Conservation (phyloP, 2,888 invertebrate genomes). For the Drosophila yooni region DNA sequence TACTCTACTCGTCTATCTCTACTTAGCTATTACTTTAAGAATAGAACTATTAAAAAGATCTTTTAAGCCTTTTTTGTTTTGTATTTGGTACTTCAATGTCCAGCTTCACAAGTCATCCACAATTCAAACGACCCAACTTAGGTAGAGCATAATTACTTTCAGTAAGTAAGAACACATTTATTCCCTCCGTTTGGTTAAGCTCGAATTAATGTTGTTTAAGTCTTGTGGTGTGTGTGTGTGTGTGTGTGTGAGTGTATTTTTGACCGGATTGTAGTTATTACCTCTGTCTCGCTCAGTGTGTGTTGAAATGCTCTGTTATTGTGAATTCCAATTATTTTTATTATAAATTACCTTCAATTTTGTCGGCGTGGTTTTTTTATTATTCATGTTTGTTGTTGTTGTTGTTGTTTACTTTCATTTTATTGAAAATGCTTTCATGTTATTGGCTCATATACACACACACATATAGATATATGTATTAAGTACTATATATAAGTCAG, state of each 20-base stretch:
- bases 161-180: neutral
- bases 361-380: conserved; percentile 42
- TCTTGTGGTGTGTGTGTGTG: neutral
- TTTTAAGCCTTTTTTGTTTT: neutral
- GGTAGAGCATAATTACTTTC: neutral
- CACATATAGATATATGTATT: conserved; percentile 16
- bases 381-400: conserved; percentile 43
- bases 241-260: conserved; percentile 5
- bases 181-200: neutral
- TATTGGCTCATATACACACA: conserved; percentile 39
- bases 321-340: conserved; percentile 14
- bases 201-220: conserved; percentile 14
- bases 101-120: neutral
- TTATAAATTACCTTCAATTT: conserved; percentile 43
- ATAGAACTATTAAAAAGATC: neutral
- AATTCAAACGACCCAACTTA: neutral
- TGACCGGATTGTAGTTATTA: conserved; percentile 12
- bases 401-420: conserved; percentile 49
- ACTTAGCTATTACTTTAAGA: neutral
- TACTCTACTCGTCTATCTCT: neutral
- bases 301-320: conserved; percentile 9
- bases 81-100: neutral
- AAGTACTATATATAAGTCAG: conserved; percentile 28
- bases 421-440: conserved; percentile 62
- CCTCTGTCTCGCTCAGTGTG: conserved; percentile 15